Conservation (phyloP, 1,140 invertebrate species). For the Geopemphigus sp. region DNA sequence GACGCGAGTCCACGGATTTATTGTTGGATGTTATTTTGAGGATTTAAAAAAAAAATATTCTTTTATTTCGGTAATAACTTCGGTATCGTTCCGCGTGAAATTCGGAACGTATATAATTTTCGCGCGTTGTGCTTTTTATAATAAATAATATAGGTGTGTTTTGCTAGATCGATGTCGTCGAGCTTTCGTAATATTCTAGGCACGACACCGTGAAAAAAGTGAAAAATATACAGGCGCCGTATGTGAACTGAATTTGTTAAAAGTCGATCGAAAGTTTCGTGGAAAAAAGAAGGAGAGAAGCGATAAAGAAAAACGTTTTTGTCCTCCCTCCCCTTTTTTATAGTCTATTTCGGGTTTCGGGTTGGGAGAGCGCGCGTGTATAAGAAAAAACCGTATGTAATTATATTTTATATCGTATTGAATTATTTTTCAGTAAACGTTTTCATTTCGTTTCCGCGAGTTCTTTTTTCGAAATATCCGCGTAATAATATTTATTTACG, state of each 20-base stretch:
- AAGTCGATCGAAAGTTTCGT: slow-evolving; percentile 1
- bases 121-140: too few species aligned
- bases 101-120: too few species aligned
- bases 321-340: neutral
- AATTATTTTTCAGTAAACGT: neutral
- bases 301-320: slow-evolving; percentile 25
- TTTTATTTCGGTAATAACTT: too few species aligned
- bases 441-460: neutral
- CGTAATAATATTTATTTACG: neutral
- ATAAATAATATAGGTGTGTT: neutral
- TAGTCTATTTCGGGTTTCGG: neutral
- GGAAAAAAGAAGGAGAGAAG: neutral
- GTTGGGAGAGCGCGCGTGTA: neutral
- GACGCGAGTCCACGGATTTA: too few species aligned
- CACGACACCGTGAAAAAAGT: slow-evolving; percentile 1
- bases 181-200: neutral
- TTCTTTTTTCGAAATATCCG: neutral
- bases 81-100: too few species aligned
- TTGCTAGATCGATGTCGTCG: neutral
- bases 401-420: neutral
- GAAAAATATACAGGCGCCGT: slow-evolving; percentile 27
- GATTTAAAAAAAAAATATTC: too few species aligned
- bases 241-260: slow-evolving; percentile 35
- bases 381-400: neutral
- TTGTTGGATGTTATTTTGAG: too few species aligned